phyloP scores from a whole-genome alignment of 2,888 invertebrate species.

The Pterostichus madidus region DNA sequence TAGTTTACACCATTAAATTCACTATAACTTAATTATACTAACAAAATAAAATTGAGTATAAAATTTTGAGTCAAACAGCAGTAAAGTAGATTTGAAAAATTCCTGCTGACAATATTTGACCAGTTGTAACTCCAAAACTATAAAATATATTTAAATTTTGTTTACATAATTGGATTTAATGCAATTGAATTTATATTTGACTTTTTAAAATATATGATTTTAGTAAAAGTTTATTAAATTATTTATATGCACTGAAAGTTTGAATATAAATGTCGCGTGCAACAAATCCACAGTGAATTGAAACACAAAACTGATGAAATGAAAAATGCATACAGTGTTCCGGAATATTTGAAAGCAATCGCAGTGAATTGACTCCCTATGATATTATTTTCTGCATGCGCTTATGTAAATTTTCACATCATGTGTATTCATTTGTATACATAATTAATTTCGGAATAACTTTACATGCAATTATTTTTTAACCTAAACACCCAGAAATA shows the following conservation, averaged over 20 bases:
- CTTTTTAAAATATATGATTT: too few species aligned
- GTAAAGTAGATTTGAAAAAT: too few species aligned
- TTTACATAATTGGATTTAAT: too few species aligned
- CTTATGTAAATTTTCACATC: constrained; percentile 61
- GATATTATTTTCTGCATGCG: constrained; percentile 64
- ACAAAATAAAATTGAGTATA: too few species aligned
- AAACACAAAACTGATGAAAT: constrained; percentile 55
- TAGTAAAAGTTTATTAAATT: too few species aligned
- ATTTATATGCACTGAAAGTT: constrained; percentile 2
- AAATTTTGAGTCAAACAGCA: too few species aligned
- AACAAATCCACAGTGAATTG: neutral
- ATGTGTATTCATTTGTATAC: constrained; percentile 67
- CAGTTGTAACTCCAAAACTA: too few species aligned
- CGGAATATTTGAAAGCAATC: constrained; percentile 59
- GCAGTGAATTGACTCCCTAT: constrained; percentile 58
- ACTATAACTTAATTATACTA: too few species aligned
- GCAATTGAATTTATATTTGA: too few species aligned
- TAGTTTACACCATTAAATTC: too few species aligned
- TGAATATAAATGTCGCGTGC: constrained; percentile 56
- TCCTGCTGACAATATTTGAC: too few species aligned
- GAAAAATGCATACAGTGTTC: constrained; percentile 56
- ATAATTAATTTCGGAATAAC: constrained; percentile 65
- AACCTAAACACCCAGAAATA: constrained; percentile 32
- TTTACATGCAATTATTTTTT: constrained; percentile 58
- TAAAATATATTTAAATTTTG: too few species aligned